phyloP scores from a whole-genome alignment of 1,140 invertebrate species.

The Heliconius hewitsoni region DNA sequence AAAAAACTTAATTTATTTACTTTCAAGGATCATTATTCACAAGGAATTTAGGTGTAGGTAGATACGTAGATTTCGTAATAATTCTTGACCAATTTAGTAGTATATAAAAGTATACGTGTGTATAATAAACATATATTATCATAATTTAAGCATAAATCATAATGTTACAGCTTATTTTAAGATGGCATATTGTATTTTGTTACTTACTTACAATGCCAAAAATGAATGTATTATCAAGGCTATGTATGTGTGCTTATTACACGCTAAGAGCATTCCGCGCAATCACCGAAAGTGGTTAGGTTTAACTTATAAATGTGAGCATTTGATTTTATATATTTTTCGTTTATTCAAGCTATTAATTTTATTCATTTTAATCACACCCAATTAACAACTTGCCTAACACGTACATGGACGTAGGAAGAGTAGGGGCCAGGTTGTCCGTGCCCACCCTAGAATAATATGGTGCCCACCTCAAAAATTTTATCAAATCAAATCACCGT shows the following conservation, averaged over 20 bases:
- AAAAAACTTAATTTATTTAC: conserved; percentile 8
- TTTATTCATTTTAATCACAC: no score
- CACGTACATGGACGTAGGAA: no score
- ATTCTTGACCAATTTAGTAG: not conserved
- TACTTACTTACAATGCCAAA: not conserved
- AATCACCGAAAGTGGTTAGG: not conserved
- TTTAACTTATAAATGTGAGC: not conserved
- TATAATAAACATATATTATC: not conserved
- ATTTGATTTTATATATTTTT: not conserved
- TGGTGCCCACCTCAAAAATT: no score
- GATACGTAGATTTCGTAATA: conserved; percentile 9
- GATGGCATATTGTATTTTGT: not conserved
- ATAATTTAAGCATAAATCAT: not conserved
- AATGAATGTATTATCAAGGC: not conserved
- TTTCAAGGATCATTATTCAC: conserved; percentile 30
- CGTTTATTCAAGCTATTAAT: not conserved
- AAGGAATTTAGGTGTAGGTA: conserved; percentile 19
- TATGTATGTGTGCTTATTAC: not conserved
- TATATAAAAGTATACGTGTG: not conserved
- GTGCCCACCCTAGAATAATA: no score
- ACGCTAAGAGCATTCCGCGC: not conserved
- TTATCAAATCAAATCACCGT: no score
- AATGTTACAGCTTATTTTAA: not conserved
- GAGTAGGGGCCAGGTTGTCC: no score
- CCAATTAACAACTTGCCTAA: no score